Evolutionary conservation across 2,888 invertebrate species (phyloP).

Genomic region (Drosophila pegasa): DNA sequence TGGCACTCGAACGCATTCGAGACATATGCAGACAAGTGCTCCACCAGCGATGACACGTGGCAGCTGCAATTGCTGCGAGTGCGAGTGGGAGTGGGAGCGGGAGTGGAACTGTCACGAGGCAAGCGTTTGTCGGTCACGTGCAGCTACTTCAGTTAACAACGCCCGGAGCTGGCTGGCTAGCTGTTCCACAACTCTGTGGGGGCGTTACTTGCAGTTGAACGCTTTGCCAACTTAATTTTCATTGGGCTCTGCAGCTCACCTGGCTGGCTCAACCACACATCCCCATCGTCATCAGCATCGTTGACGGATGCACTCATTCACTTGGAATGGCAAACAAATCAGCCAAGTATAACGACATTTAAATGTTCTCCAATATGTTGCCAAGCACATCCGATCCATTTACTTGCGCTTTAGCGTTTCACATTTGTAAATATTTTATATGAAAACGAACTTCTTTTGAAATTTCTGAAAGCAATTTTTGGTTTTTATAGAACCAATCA

Average conservation of each 20-base stretch:
- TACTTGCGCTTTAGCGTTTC: neutral
- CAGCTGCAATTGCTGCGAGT: slow-evolving; percentile 41
- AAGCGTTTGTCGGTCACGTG: slow-evolving; percentile 77
- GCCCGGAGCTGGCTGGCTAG: slow-evolving; percentile 7
- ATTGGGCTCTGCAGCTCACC: slow-evolving; percentile 54
- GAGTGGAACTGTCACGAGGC: slow-evolving; percentile 24
- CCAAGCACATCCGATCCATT: slow-evolving; percentile 1
- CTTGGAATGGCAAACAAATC: slow-evolving; percentile 60
- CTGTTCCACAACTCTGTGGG: neutral
- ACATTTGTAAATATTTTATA: neutral
- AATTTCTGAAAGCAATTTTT: neutral
- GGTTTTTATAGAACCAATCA: neutral
- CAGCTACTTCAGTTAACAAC: slow-evolving; percentile 68
- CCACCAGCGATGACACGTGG: slow-evolving; percentile 58
- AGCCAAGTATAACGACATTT: slow-evolving; percentile 37
- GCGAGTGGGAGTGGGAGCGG: slow-evolving; percentile 12
- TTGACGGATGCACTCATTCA: slow-evolving; percentile 65
- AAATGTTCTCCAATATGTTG: slow-evolving; percentile 34
- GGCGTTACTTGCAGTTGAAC: slow-evolving; percentile 57
- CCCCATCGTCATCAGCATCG: slow-evolving; percentile 35
- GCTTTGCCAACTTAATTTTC: slow-evolving; percentile 72
- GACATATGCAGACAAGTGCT: slow-evolving; percentile 79
- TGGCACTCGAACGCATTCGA: slow-evolving; percentile 54
- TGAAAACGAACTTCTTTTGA: neutral
- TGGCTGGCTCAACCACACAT: slow-evolving; percentile 41